Conservation (phyloP, 2,888 invertebrate species). For the Tipula helvola region DNA sequence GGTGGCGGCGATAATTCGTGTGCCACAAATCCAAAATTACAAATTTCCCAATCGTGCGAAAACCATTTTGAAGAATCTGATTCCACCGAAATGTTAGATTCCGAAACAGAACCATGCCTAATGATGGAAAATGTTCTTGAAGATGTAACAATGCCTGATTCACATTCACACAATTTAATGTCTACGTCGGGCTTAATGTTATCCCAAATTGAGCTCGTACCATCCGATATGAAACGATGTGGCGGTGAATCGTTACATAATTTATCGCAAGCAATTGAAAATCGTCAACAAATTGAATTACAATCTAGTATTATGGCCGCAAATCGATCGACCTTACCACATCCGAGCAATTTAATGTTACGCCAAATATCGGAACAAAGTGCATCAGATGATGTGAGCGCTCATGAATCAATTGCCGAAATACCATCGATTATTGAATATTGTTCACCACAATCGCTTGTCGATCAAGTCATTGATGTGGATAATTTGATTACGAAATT, state of each 20-base stretch:
- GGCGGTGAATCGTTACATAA: slow-evolving; percentile 61
- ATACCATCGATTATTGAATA: slow-evolving; percentile 38
- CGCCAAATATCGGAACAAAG: slow-evolving; percentile 23
- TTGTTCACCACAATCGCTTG: slow-evolving; percentile 45
- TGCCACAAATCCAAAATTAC: slow-evolving; percentile 18
- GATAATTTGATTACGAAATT: slow-evolving; percentile 64
- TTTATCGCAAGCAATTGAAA: slow-evolving; percentile 62
- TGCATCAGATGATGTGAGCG: slow-evolving; percentile 32
- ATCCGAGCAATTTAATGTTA: slow-evolving; percentile 14
- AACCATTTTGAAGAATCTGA: slow-evolving; percentile 39
- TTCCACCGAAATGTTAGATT: slow-evolving; percentile 66
- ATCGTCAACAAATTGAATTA: slow-evolving; percentile 53
- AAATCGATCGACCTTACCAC: slow-evolving; percentile 26
- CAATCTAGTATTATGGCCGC: slow-evolving; percentile 30
- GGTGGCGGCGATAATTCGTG: background rate
- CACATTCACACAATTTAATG: slow-evolving; percentile 53
- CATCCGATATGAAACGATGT: slow-evolving; percentile 28
- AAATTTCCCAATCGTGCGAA: slow-evolving; percentile 5
- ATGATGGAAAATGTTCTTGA: slow-evolving; percentile 67
- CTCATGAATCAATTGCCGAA: slow-evolving; percentile 38
- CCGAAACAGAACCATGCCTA: slow-evolving; percentile 69
- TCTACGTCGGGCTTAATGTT: slow-evolving; percentile 44
- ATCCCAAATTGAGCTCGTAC: slow-evolving; percentile 34
- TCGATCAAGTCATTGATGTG: slow-evolving; percentile 61
- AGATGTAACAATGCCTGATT: slow-evolving; percentile 50